Evolutionary conservation across 2,113 vertebrate genomes (phyloP).

Genomic region (Salvator merianae): DNA sequence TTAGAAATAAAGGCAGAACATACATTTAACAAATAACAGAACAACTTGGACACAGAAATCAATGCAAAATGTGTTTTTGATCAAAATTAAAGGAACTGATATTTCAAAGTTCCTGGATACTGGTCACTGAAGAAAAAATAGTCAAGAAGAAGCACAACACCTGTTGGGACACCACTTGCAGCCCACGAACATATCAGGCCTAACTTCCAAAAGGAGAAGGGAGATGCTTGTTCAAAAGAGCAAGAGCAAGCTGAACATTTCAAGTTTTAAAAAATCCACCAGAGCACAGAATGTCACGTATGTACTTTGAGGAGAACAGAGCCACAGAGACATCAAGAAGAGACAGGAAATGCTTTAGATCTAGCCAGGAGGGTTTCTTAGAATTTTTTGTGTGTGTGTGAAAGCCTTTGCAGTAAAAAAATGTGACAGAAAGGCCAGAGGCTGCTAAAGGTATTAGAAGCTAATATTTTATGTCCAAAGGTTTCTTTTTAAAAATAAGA

Average conservation of each 20-base stretch:
- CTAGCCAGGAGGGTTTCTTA: neutral
- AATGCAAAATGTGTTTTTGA: neutral
- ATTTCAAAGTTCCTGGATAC: neutral
- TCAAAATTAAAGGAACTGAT: neutral
- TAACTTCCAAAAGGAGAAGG: neutral
- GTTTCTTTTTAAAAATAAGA: neutral
- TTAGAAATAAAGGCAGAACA: conserved; percentile 2
- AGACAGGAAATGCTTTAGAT: conserved; percentile 38
- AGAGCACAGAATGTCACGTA: neutral
- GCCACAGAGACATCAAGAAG: conserved; percentile 14
- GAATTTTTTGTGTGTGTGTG: neutral
- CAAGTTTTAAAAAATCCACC: neutral
- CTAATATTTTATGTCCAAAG: conserved; percentile 21
- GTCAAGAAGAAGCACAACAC: conserved; percentile 22
- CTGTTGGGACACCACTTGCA: neutral
- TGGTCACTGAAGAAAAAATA: conserved; percentile 13
- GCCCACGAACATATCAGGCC: conserved; percentile 21
- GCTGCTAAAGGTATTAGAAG: conserved; percentile 9
- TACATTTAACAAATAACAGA: neutral
- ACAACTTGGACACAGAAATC: neutral
- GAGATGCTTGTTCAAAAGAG: neutral
- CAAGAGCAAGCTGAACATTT: neutral
- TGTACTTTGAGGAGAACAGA: conserved; percentile 23
- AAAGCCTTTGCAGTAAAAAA: neutral
- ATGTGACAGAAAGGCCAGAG: neutral